Percentiles rank a stretch among this genome's conserved stretches.
phyloP scores from a whole-genome alignment of 1,140 invertebrate genomes.

The Pseudomyrmex pallidus region DNA sequence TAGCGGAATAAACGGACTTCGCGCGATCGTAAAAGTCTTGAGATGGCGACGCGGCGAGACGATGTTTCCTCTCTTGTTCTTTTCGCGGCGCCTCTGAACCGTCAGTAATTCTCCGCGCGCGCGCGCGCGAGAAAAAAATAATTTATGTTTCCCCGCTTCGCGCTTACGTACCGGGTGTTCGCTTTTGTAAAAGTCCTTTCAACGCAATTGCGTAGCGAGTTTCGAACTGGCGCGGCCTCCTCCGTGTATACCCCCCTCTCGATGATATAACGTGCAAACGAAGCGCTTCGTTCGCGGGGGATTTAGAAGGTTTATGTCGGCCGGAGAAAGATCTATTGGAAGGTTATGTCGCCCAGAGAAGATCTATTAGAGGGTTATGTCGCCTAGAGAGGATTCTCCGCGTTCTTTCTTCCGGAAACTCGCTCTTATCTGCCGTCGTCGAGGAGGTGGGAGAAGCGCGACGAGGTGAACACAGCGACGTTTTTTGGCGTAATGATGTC shows the following conservation, averaged over 20 bases:
- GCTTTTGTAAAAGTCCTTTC: slow-evolving; percentile 15
- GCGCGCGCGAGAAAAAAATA: slow-evolving; percentile 17
- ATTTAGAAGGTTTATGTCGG: slow-evolving; percentile 70
- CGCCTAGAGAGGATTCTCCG: slow-evolving; percentile 54
- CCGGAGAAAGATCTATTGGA: slow-evolving; percentile 60
- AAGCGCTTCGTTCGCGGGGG: slow-evolving; percentile 62
- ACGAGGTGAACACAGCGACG: slow-evolving; percentile 42
- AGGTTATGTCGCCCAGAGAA: slow-evolving; percentile 59
- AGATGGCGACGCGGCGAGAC: slow-evolving; percentile 37
- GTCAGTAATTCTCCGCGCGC: too few relatives aligned
- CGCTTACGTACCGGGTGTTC: slow-evolving; percentile 20
- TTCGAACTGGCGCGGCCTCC: slow-evolving; percentile 11
- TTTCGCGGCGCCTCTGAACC: too few relatives aligned
- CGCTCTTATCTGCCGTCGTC: slow-evolving; percentile 42
- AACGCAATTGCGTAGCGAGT: background rate
- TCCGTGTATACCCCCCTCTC: slow-evolving; percentile 45
- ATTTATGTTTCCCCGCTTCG: slow-evolving; percentile 27
- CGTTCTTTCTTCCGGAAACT: slow-evolving; percentile 52
- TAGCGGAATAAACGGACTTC: slow-evolving; percentile 23
- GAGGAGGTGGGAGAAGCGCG: slow-evolving; percentile 22
- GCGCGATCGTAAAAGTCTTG: slow-evolving; percentile 44
- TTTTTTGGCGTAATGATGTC: slow-evolving; percentile 55
- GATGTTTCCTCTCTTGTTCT: too few relatives aligned
- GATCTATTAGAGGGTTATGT: slow-evolving; percentile 60
- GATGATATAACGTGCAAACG: slow-evolving; percentile 55